Conservation (phyloP, 2,888 invertebrate species). For the Protonemura montana region DNA sequence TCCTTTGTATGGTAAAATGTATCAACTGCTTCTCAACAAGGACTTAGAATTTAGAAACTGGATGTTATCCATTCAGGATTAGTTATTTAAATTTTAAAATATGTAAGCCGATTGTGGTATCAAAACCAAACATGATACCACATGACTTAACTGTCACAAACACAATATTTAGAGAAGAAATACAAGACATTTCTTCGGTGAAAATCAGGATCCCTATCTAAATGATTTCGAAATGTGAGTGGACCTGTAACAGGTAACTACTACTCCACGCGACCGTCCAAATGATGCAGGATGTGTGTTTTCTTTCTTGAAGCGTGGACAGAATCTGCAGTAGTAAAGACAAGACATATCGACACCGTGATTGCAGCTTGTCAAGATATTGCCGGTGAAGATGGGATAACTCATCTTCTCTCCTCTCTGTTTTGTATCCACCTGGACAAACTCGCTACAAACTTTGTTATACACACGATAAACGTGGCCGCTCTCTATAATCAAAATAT, state of each 20-base stretch:
- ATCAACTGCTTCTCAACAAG: constrained; percentile 3
- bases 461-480: neutral
- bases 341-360: neutral
- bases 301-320: no score
- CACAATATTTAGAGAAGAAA: neutral
- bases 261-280: no score
- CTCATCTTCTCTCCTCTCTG: neutral
- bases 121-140: neutral
- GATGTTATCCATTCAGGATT: constrained; percentile 7
- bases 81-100: neutral
- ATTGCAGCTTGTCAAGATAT: neutral
- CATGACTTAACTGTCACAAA: neutral
- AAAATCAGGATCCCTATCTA: neutral
- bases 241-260: no score
- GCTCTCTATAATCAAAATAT: constrained; percentile 14
- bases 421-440: neutral
- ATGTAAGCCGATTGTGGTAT: neutral
- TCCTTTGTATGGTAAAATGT: constrained; percentile 2
- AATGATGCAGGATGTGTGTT: no score
- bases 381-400: neutral
- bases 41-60: neutral
- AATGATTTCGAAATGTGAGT: neutral
- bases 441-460: neutral
- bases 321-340: no score
- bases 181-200: neutral